Evolutionary conservation across 2,113 vertebrate genomes (phyloP).

Genomic region (Hirundichthys speculiger): DNA sequence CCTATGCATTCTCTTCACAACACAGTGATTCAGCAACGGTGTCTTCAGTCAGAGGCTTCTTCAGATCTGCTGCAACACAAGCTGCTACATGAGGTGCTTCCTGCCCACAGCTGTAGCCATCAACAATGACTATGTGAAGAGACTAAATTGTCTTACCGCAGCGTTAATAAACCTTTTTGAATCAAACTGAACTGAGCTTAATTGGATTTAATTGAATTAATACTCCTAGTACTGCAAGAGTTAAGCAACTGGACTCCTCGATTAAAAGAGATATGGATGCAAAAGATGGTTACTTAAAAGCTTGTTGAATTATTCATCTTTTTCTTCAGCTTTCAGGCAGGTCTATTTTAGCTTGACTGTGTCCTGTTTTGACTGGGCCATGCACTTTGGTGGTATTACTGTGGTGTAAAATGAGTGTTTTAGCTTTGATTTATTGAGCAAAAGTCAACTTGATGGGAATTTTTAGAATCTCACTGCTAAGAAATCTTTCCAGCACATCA

Average conservation of each 20-base stretch:
- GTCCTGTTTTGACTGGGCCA: constrained; percentile 12
- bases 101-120: no score
- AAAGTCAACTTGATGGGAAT: neutral
- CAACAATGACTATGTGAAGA: no score
- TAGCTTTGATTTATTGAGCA: neutral
- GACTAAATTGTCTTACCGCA: no score
- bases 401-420: neutral
- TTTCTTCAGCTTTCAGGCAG: constrained; percentile 28
- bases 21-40: no score
- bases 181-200: no score
- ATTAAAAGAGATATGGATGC: constrained; percentile 1
- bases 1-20: no score
- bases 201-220: no score
- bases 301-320: constrained; percentile 51
- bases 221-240: constrained; percentile 11
- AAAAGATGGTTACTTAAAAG: constrained; percentile 12
- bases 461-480: neutral
- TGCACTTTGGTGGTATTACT: neutral
- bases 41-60: no score
- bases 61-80: no score
- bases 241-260: constrained; percentile 3
- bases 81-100: no score
- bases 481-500: neutral
- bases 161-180: no score
- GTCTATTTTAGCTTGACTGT: constrained; percentile 10